Percentiles rank a stretch among this genome's conserved stretches.
phyloP scores from a whole-genome alignment of 2,113 vertebrate species.

The Chinchilla lanigera region DNA sequence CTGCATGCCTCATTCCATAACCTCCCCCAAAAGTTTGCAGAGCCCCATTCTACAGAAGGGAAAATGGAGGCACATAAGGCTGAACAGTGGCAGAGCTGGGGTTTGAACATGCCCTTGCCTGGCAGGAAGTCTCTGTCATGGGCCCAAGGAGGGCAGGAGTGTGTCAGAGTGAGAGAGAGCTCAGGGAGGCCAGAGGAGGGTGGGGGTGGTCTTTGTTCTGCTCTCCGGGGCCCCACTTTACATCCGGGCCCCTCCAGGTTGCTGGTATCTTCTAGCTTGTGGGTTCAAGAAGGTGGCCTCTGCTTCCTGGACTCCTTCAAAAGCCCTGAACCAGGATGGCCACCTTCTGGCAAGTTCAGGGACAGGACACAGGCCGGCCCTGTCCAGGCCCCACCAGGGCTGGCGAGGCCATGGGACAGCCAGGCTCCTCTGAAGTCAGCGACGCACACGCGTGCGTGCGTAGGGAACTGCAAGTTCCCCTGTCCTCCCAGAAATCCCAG shows the following conservation, averaged over 20 bases:
- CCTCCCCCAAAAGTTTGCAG: not conserved
- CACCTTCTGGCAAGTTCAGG: not conserved
- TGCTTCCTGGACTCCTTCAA: not conserved
- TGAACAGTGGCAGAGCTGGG: not conserved
- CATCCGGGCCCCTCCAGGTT: not conserved
- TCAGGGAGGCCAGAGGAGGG: fast-evolving
- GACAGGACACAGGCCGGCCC: not conserved
- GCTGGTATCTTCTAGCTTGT: not conserved
- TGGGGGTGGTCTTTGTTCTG: not conserved
- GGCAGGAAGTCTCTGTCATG: fast-evolving
- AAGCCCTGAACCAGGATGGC: not conserved
- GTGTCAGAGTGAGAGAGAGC: not conserved
- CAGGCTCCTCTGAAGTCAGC: not conserved
- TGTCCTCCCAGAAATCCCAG: not conserved
- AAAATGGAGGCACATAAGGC: not conserved
- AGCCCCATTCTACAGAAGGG: not conserved
- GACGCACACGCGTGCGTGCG: fast-evolving
- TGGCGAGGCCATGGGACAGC: not conserved
- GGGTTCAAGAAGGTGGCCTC: not conserved
- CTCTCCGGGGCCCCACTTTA: not conserved
- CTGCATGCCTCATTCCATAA: not conserved
- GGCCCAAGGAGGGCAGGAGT: not conserved
- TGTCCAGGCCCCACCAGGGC: too few relatives aligned
- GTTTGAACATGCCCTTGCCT: not conserved
- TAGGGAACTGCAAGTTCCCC: fast-evolving